Conservation (phyloP, 2,888 invertebrate species). For the Stratiomys singularior region DNA sequence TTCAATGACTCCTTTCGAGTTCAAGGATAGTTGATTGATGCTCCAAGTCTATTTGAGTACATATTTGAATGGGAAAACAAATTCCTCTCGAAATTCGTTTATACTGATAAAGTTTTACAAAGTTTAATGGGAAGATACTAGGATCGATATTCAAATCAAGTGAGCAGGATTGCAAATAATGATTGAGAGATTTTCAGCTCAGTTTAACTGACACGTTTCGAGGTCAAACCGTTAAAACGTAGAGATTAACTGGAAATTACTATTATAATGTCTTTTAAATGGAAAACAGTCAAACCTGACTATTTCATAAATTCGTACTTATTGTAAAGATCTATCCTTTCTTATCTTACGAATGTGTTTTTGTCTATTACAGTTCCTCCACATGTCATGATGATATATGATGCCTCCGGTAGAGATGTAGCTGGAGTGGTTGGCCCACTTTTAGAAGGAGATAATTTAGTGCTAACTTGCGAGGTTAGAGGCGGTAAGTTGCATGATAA, state of each 20-base stretch:
- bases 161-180: no score
- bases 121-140: no score
- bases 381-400: conserved; percentile 84
- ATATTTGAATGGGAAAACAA: conserved; percentile 22
- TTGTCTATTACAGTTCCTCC: conserved; percentile 80
- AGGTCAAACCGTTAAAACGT: no score
- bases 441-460: conserved; percentile 82
- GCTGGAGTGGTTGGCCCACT: conserved; percentile 83
- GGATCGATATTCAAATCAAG: no score
- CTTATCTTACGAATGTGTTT: not conserved
- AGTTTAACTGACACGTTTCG: no score
- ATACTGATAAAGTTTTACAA: no score
- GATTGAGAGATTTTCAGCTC: no score
- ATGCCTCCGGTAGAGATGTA: conserved; percentile 83
- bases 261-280: no score
- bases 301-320: no score
- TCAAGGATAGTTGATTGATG: conserved; percentile 33
- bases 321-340: no score
- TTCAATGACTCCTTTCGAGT: conserved; percentile 15
- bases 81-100: not conserved
- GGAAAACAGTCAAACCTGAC: no score
- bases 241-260: no score
- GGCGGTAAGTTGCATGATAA: conserved; percentile 75
- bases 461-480: conserved; percentile 86
- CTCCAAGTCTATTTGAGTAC: conserved; percentile 15